Base-by-base conservation (phyloP, 2,113 vertebrate genomes). In the Microtus ochrogaster region DNA sequence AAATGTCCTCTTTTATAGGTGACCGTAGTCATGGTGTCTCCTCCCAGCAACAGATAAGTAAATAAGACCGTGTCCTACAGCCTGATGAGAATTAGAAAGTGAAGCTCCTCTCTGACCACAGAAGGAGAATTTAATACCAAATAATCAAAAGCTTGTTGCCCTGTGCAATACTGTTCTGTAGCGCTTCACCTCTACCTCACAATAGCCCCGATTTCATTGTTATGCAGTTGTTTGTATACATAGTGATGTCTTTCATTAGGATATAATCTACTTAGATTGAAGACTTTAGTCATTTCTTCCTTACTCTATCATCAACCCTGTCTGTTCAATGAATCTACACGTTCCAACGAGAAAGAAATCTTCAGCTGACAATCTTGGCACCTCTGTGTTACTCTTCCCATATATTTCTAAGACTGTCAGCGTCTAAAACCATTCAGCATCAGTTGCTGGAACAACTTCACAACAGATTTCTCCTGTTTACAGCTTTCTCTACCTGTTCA, bases 361-460 rank as follows among this genome's bases (percentile, higher is more conserved):
- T 66, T 91, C 91, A 72, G 30, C 36, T 85, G 87, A 1, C 2
- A n/a, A 68, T 88, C 78, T 94, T 76, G 2, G 81, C 41, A 13
- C 88, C 49, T 79, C 0, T 70, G 26, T 81, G 6, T 72, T 92
- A 12, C 7, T 91, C 90, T 95, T 92, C 78, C 91, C 66, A 89
- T 41, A 10, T 77, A 89, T 91, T 89, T 95, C 39, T 88, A 66
- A 92, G 58, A 61, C 36, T 89, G 30, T 11, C 52, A 55, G 7
- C 22, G n/a, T 77, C 26, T n/a, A 30, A 89, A 65, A 39, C 63
- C 73, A 91, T 65, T 89, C 73, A 93, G 4, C 28, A 26, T 89
- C 14, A 65, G 21, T 82, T 83, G 73, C 52, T 49, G 61, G 91
- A 94, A 92, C 55, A 79, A 58, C 92, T 97, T 94, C 74, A 90